Percentiles rank a stretch among this genome's conserved stretches.
Conservation (phyloP, 2,888 invertebrate species). For the Pseudolycoriella hygida region DNA sequence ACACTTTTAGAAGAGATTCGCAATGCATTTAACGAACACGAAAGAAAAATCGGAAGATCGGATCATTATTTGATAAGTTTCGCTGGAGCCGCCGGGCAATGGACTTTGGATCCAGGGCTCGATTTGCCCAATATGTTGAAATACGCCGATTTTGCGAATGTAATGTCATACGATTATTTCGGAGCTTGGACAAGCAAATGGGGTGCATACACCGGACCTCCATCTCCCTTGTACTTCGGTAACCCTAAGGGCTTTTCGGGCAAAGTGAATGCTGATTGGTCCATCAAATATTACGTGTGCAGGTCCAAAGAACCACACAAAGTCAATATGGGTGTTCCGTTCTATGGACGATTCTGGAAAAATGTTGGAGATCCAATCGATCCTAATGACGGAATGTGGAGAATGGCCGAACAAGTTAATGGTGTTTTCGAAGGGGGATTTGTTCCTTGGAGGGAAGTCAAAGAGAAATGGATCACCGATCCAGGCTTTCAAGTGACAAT, state of each 20-base stretch:
- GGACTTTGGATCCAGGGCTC: neutral
- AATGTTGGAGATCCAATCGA: conserved; percentile 1
- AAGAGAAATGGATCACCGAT: neutral
- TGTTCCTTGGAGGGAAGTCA: neutral
- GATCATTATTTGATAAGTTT: neutral
- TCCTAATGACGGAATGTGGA: neutral
- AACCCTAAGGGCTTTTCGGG: neutral
- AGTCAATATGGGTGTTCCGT: conserved; percentile 3
- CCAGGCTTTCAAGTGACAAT: neutral
- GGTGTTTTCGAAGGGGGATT: conserved; percentile 1
- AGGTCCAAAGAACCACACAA: neutral
- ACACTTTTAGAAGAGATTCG: neutral
- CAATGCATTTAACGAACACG: too few relatives aligned
- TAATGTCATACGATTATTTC: conserved; percentile 4
- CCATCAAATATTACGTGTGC: conserved; percentile 2
- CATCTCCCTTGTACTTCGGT: neutral
- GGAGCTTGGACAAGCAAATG: conserved; percentile 1
- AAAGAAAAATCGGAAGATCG: too few relatives aligned
- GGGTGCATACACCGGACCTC: conserved; percentile 4
- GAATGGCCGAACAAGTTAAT: neutral
- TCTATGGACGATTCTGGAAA: conserved; percentile 2
- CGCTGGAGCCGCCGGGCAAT: conserved; percentile 1
- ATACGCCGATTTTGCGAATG: conserved; percentile 1
- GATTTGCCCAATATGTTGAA: neutral
- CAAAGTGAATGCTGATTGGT: conserved; percentile 1